A percentile compares a stretch with the other conserved stretches of the same genome.
phyloP scores from a whole-genome alignment of 2,113 vertebrate species.

The Zingel zingel region DNA sequence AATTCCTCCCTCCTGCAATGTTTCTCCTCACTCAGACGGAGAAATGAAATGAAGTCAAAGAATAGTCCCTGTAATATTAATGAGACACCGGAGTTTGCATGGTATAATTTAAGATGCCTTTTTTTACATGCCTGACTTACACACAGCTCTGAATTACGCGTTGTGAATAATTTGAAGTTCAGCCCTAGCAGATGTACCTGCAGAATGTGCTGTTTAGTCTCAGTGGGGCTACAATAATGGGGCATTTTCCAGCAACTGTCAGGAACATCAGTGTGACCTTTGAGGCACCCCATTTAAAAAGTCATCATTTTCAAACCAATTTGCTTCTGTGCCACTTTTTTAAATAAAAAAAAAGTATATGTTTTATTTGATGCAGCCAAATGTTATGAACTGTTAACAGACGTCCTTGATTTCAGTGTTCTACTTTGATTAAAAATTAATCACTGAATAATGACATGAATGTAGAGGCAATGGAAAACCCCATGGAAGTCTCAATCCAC shows the following conservation, averaged over 20 bases:
- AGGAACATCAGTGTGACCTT: conserved; percentile 1
- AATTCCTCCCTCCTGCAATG: conserved; percentile 80
- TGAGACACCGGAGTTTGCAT: conserved; percentile 76
- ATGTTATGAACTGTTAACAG: conserved; percentile 23
- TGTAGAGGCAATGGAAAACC: conserved; percentile 22
- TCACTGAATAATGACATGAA: conserved; percentile 30
- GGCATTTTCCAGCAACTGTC: conserved; percentile 9
- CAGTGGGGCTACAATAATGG: neutral
- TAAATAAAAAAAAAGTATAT: neutral
- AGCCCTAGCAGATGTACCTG: conserved; percentile 45
- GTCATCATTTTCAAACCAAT: neutral
- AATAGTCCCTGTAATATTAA: conserved; percentile 83
- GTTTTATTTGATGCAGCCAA: conserved; percentile 23
- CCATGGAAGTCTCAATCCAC: conserved; percentile 17
- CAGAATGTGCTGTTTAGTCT: conserved; percentile 42
- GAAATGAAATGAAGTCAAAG: conserved; percentile 83
- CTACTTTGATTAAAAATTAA: conserved; percentile 44
- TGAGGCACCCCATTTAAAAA: neutral
- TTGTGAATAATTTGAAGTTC: conserved; percentile 70
- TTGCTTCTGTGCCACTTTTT: conserved; percentile 11
- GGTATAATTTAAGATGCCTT: conserved; percentile 78
- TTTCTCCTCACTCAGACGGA: conserved; percentile 77
- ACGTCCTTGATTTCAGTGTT: conserved; percentile 31
- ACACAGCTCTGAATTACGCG: conserved; percentile 67
- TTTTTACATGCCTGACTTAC: conserved; percentile 76